Evolutionary conservation across 2,888 invertebrate genomes (phyloP), one percentile per base, ranked within the genome.

Genomic region (Hybos culiciformis): DNA sequence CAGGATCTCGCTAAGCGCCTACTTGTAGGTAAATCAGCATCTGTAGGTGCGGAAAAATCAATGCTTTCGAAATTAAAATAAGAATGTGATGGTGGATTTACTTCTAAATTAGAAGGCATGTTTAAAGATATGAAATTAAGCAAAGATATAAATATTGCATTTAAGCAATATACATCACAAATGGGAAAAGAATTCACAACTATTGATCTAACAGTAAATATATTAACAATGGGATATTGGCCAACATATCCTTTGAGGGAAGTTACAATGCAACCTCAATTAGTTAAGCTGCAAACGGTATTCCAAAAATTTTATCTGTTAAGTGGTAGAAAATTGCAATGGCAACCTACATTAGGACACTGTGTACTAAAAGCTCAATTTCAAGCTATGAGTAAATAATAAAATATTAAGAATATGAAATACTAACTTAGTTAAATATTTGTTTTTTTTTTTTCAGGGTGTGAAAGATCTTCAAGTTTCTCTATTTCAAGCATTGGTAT

Each of bases 61-160:
- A 98, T 99, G 97, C 70, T 98, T n/a, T 92, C 93, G 38, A 99
- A 99, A 67, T 70, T 98, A 51, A 98, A 98, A 62, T 96, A 97
- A 67, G 98, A 99, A 70, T 99, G 98, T 62, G 98, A 98, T 3
- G 93, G 94, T 20, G 96, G 92, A 3, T 98, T 98, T 65, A 99
- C 98, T 0, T 92, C 92, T 47, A 98, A 98, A 65, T 70, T 99
- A 12, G 98, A 99, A 66, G 97, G 97, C 56, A 98, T 98, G 98
- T 99, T 98, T 65, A 98, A 97, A 65, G 98, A 98, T 56, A 98
- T 98, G 96, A 98, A 98, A 65, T 70, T 97, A 26, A 96, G 94
- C 46, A 91, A 92, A 67, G 97, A 98, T 62, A 86, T 97, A 50
- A 94, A 92, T 68, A 80, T 86, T 51, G 86, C 91, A 12, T 98